Evolutionary conservation across 2,113 vertebrate species (phyloP).

Genomic region (Eurypyga helias): DNA sequence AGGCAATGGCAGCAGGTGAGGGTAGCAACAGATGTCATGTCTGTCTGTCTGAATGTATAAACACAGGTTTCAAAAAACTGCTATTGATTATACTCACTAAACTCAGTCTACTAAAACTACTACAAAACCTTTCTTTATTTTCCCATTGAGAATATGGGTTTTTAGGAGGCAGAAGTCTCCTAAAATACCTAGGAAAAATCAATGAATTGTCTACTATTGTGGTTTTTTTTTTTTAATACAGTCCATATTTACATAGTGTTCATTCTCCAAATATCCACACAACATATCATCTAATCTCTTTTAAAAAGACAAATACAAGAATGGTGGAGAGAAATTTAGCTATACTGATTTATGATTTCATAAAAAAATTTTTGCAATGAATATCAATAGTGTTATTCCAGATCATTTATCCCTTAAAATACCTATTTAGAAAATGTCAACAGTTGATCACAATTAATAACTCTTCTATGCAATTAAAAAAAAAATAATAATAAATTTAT

Average conservation of each 20-base stretch:
- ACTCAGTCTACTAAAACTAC: neutral
- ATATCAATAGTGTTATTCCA: neutral
- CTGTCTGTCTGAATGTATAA: neutral
- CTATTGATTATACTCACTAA: neutral
- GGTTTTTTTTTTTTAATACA: neutral
- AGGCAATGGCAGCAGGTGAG: conserved; percentile 38
- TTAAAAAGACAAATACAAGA: neutral
- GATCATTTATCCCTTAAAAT: neutral
- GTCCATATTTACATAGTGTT: neutral
- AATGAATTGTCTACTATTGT: neutral
- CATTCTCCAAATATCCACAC: neutral
- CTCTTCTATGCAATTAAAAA: neutral
- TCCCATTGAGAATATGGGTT: neutral
- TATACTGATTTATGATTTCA: neutral
- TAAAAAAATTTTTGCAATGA: neutral
- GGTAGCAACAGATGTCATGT: neutral
- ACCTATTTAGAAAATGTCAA: neutral
- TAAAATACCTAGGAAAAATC: neutral
- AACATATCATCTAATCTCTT: neutral
- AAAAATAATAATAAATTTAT: neutral
- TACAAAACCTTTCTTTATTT: neutral
- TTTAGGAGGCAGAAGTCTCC: neutral
- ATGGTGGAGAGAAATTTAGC: neutral
- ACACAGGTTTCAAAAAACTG: conserved; percentile 4
- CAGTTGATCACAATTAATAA: neutral